phyloP scores from a whole-genome alignment of 2,113 vertebrate genomes.

The Amphiprion ocellaris region DNA sequence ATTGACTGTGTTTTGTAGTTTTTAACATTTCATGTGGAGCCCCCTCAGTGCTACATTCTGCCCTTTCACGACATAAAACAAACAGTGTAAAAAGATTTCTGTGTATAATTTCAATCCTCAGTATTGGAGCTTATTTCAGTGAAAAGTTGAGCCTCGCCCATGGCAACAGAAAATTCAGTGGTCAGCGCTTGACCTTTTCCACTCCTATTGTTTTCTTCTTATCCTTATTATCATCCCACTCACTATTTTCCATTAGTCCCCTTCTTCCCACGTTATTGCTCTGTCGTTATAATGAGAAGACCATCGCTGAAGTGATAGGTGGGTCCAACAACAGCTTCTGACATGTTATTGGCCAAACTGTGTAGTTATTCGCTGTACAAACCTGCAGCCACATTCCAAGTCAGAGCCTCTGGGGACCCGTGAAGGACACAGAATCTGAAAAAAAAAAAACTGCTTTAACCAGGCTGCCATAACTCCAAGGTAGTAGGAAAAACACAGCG shows the following conservation, averaged over 20 bases:
- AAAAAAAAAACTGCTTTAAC: slow-evolving; percentile 35
- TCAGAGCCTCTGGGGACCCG: slow-evolving; percentile 20
- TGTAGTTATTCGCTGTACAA: slow-evolving; percentile 21
- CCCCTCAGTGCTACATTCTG: too few relatives aligned
- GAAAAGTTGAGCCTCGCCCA: slow-evolving; percentile 3
- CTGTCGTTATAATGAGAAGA: slow-evolving; percentile 41
- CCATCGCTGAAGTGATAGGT: slow-evolving; percentile 32
- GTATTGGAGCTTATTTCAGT: background rate
- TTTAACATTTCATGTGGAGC: too few relatives aligned
- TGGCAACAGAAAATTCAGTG: background rate
- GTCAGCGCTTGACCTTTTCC: slow-evolving; percentile 22
- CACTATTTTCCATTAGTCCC: slow-evolving; percentile 24
- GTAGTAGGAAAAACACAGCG: slow-evolving; percentile 39
- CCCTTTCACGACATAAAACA: too few relatives aligned
- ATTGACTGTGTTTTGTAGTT: too few relatives aligned
- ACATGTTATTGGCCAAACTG: slow-evolving; percentile 43
- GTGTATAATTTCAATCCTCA: background rate
- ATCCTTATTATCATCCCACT: slow-evolving; percentile 11
- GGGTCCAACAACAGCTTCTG: slow-evolving; percentile 16
- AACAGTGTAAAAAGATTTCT: background rate
- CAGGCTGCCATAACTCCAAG: slow-evolving; percentile 42
- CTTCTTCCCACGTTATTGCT: slow-evolving; percentile 10
- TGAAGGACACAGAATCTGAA: slow-evolving; percentile 42
- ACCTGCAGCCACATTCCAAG: slow-evolving; percentile 51
- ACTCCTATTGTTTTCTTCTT: slow-evolving; percentile 9